phyloP scores from a whole-genome alignment of 2,113 vertebrate species.

The Ptyas mucosa region DNA sequence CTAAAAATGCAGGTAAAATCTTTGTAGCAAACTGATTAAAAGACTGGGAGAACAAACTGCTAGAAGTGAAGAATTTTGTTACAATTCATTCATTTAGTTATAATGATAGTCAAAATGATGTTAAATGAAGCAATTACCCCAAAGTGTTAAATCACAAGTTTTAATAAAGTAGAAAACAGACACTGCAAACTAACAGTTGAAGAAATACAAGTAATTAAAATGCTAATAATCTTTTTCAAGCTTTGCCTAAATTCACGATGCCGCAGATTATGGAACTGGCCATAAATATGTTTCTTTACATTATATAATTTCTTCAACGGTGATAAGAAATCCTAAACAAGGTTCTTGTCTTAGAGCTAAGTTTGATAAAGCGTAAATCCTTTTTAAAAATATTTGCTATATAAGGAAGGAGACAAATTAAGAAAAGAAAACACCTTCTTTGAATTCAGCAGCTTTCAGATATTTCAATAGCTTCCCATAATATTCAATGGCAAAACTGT shows the following conservation, averaged over 20 bases:
- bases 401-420: conserved; percentile 34
- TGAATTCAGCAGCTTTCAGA: conserved; percentile 38
- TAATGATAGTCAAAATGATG: background rate
- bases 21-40: background rate
- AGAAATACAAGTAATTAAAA: background rate
- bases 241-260: background rate
- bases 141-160: background rate
- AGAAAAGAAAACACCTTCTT: conserved; percentile 23
- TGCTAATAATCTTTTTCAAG: background rate
- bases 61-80: background rate
- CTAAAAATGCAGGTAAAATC: background rate
- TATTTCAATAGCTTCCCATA: conserved; percentile 36
- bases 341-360: conserved; percentile 2
- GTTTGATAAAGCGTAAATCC: background rate
- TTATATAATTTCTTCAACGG: background rate
- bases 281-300: background rate
- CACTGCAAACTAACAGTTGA: background rate
- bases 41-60: background rate
- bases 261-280: background rate
- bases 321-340: background rate
- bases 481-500: conserved; percentile 37
- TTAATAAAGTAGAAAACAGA: background rate
- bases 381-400: background rate
- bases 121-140: background rate
- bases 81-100: background rate